Percentiles rank a stretch among this genome's conserved stretches.
These are phyloP conservation scores for Lethocerus indicus DNA, from an alignment of 1,140 invertebrate genomes.

Conservation along the genomic window DNA sequence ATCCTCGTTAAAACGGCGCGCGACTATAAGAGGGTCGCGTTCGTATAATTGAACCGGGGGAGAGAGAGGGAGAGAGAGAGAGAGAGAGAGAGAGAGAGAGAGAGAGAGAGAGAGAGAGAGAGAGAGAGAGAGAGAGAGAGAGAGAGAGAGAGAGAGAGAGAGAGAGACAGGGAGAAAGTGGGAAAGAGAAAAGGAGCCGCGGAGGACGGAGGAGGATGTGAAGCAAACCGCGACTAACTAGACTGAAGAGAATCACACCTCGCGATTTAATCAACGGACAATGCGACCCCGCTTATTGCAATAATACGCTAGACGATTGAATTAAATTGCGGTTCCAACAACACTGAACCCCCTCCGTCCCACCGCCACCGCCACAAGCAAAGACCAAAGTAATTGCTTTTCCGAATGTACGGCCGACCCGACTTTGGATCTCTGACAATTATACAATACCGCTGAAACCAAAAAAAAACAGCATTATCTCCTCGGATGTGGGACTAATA, in stretches of 20 bases:
- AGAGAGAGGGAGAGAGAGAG: constrained; percentile 6
- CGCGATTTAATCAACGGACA: too few species aligned
- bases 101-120: constrained; percentile 9
- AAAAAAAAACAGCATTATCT: too few species aligned
- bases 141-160: constrained; percentile 4
- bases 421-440: too few species aligned
- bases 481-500: too few species aligned
- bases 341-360: neutral
- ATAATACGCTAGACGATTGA: too few species aligned
- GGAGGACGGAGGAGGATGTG: neutral
- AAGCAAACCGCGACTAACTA: neutral
- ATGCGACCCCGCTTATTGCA: too few species aligned
- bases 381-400: too few species aligned
- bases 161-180: constrained; percentile 2
- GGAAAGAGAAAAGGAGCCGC: neutral
- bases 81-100: constrained; percentile 3
- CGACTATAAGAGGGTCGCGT: too few species aligned
- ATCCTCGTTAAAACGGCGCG: too few species aligned
- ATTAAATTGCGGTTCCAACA: neutral
- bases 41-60: constrained; percentile 11
- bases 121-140: constrained; percentile 5
- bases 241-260: neutral
- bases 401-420: too few species aligned
- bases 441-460: too few species aligned
- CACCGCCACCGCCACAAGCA: neutral